phyloP scores from a whole-genome alignment of 2,797 vertebrate species.

The Falco rusticolus region DNA sequence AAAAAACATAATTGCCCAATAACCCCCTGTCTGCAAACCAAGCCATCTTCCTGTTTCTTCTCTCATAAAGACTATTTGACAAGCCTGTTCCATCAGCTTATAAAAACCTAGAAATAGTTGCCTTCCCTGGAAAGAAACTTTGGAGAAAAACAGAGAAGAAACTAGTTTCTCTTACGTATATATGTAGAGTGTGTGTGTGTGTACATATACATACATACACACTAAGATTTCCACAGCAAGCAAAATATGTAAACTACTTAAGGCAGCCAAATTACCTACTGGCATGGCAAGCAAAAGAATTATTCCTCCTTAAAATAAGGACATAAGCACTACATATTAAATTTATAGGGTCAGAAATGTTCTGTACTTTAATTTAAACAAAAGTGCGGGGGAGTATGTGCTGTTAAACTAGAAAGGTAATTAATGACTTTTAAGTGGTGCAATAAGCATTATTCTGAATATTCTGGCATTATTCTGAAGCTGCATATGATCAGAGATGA shows the following conservation, averaged over 20 bases:
- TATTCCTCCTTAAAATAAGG: background rate
- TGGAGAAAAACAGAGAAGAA: background rate
- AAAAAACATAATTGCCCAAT: conserved; percentile 84
- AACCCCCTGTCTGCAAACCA: conserved; percentile 81
- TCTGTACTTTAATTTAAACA: background rate
- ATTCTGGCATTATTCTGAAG: background rate
- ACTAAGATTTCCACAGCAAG: background rate
- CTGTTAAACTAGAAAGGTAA: background rate
- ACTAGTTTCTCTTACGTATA: background rate
- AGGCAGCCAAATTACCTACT: background rate
- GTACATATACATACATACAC: background rate
- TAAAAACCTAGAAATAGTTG: conserved; percentile 71
- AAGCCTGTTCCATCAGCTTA: conserved; percentile 77
- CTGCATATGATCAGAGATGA: background rate
- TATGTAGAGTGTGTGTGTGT: too few relatives aligned
- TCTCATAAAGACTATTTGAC: conserved; percentile 81
- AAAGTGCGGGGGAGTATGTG: background rate
- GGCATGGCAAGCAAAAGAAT: background rate
- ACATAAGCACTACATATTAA: background rate
- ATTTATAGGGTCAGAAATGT: background rate
- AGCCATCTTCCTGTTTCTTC: conserved; percentile 83
- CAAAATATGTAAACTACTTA: background rate
- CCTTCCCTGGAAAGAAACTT: conserved; percentile 63
- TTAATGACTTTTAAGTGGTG: background rate
- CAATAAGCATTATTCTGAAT: background rate